A percentile compares a stretch with the other conserved stretches of the same genome.
Evolutionary conservation across 2,797 vertebrate genomes (phyloP).

Genomic region (Triplophysa bombifrons): DNA sequence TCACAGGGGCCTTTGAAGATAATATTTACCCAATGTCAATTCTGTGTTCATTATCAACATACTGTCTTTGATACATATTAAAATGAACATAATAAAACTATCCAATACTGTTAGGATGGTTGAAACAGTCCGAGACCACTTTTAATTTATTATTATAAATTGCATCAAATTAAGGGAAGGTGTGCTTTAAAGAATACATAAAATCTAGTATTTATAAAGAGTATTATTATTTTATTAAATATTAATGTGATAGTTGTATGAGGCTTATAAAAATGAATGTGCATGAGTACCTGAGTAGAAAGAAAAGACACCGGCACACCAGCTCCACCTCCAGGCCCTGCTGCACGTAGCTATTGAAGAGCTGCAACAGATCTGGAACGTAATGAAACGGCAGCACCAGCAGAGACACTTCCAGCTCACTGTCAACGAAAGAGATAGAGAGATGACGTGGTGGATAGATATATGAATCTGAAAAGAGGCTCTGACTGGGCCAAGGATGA

Average conservation of each 20-base stretch:
- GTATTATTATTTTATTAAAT: not conserved
- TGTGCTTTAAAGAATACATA: too few relatives aligned
- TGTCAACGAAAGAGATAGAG: constrained; percentile 59
- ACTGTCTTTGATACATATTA: not conserved
- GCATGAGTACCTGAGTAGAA: constrained; percentile 85
- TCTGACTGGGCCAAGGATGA: not conserved
- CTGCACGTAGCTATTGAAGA: constrained; percentile 85
- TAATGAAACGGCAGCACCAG: constrained; percentile 94
- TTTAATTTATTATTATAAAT: too few relatives aligned
- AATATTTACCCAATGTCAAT: not conserved
- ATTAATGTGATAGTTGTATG: not conserved
- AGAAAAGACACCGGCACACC: constrained; percentile 92
- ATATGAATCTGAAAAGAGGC: not conserved
- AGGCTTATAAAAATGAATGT: not conserved
- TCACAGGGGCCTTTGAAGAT: not conserved
- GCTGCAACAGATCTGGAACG: constrained; percentile 85
- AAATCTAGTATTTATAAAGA: too few relatives aligned
- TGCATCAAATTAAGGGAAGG: too few relatives aligned
- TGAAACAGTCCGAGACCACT: too few relatives aligned
- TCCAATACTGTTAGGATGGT: not conserved
- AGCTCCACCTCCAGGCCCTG: constrained; percentile 87
- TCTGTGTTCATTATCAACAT: not conserved
- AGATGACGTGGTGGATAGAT: not conserved
- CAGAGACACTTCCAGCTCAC: constrained; percentile 94
- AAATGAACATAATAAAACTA: not conserved